Evolutionary conservation across 1,140 invertebrate species (phyloP).

Genomic region (Solenopsis invicta): DNA sequence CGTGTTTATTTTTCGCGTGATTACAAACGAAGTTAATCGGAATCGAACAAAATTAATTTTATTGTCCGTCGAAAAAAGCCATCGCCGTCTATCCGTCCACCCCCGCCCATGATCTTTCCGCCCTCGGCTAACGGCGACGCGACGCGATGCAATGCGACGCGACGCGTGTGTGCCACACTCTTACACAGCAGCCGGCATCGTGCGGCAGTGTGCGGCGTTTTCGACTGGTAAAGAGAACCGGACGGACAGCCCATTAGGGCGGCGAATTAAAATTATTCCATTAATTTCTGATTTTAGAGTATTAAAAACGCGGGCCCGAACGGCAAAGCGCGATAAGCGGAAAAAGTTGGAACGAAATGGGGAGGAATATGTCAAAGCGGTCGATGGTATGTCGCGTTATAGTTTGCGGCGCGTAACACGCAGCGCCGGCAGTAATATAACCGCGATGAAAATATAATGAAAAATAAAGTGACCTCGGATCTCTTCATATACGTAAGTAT

Average conservation of each 20-base stretch:
- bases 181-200: conserved; percentile 47
- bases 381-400: conserved; percentile 58
- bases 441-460: conserved; percentile 58
- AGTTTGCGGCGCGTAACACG: conserved; percentile 44
- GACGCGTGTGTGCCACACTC: conserved; percentile 48
- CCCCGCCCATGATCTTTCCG: conserved; percentile 59
- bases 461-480: conserved; percentile 44
- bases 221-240: conserved; percentile 58
- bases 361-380: conserved; percentile 60
- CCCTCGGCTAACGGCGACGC: conserved; percentile 52
- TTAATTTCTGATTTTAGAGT: conserved; percentile 66
- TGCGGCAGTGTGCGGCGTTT: conserved; percentile 46
- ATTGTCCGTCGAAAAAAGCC: conserved; percentile 76
- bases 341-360: conserved; percentile 55
- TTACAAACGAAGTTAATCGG: conserved; percentile 85
- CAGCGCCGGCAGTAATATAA: conserved; percentile 44
- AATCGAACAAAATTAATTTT: conserved; percentile 85
- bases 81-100: conserved; percentile 31
- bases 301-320: conserved; percentile 60
- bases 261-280: conserved; percentile 65
- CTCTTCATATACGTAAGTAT: conserved; percentile 32
- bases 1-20: conserved; percentile 80
- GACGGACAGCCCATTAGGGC: conserved; percentile 64
- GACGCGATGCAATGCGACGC: conserved; percentile 16
- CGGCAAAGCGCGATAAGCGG: conserved; percentile 62